A percentile compares a stretch with the other conserved stretches of the same genome.
phyloP scores from a whole-genome alignment of 2,888 invertebrate species.

The Linnaemya vulpina region DNA sequence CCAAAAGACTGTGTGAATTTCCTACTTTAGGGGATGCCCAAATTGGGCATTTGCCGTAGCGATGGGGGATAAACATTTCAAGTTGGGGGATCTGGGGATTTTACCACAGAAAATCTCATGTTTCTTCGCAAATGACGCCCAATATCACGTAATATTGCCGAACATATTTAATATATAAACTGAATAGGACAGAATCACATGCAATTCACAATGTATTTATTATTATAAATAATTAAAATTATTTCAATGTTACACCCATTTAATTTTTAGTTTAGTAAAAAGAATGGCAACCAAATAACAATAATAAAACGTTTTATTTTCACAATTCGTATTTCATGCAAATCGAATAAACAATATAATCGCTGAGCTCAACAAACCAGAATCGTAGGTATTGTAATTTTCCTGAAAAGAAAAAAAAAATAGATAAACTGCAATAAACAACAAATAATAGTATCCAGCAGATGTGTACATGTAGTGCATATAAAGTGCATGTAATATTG shows the following conservation, averaged over 20 bases:
- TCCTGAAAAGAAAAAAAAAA: neutral
- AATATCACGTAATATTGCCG: no score
- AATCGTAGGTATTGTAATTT: conserved; percentile 7
- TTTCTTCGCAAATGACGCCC: no score
- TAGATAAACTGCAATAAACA: neutral
- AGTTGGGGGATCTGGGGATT: no score
- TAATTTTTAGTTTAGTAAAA: conserved; percentile 4
- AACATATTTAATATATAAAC: no score
- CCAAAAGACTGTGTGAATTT: no score
- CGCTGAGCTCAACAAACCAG: conserved; percentile 13
- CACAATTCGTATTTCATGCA: conserved; percentile 44
- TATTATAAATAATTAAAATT: neutral
- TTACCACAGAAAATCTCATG: no score
- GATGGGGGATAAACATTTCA: no score
- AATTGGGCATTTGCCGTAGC: no score
- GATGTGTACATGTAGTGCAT: conserved; percentile 35
- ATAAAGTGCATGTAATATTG: conserved; percentile 42
- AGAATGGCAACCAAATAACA: conserved; percentile 21
- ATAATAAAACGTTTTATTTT: conserved; percentile 49
- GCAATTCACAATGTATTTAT: no score
- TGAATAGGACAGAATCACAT: no score
- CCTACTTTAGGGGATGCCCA: no score
- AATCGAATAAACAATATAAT: conserved; percentile 31
- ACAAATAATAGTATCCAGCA: conserved; percentile 21
- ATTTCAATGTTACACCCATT: conserved; percentile 1